These are phyloP conservation scores for Todiramphus saurophagus DNA, from an alignment of 2,113 vertebrate species.

Conservation along the genomic window DNA sequence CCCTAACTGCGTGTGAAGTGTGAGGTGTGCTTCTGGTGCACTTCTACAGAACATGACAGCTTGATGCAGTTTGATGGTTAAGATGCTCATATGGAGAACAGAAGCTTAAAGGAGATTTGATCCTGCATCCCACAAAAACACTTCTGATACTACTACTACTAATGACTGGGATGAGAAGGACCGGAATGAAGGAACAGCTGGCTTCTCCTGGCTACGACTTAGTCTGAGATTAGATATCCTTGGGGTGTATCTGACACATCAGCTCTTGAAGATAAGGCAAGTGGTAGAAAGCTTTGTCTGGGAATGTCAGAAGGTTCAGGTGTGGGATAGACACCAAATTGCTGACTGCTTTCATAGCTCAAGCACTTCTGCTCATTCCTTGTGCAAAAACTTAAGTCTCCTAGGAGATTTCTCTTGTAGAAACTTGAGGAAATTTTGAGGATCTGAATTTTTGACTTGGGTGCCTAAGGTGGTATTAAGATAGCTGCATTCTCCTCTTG, in stretches of 20 bases:
- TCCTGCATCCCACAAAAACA: background rate
- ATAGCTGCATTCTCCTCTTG: background rate
- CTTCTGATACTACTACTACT: background rate
- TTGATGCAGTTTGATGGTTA: background rate
- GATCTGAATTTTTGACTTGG: background rate
- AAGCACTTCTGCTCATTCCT: background rate
- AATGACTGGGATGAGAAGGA: background rate
- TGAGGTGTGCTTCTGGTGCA: background rate
- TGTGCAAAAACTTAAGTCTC: background rate
- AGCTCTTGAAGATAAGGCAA: background rate
- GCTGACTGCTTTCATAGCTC: background rate
- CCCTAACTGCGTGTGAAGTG: fast-evolving
- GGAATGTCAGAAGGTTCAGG: background rate
- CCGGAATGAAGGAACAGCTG: background rate
- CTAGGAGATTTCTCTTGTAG: background rate
- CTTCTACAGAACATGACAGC: background rate
- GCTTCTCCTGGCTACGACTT: background rate
- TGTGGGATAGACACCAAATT: background rate
- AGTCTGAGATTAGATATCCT: background rate
- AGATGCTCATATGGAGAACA: background rate
- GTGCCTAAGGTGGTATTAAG: background rate
- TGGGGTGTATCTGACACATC: fast-evolving
- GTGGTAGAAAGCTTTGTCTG: background rate
- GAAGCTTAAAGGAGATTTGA: background rate
- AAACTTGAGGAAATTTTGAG: background rate